Evolutionary conservation across 1,140 invertebrate species (phyloP).

Genomic region (Drosophila tropicalis): DNA sequence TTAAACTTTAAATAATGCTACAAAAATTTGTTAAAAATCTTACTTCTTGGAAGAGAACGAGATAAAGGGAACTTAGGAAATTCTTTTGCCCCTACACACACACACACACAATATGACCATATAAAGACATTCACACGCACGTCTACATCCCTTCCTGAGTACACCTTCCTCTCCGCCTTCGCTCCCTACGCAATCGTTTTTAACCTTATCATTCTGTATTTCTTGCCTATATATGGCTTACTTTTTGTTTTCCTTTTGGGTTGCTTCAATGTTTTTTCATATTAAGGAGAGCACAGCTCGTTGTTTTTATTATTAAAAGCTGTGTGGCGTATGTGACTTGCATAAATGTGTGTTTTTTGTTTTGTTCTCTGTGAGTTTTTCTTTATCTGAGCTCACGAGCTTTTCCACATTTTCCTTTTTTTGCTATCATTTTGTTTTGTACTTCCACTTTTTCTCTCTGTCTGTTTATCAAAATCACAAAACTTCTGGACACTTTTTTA

Average conservation of each 20-base stretch:
- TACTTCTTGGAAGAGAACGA: neutral
- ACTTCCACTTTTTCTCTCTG: slow-evolving; percentile 43
- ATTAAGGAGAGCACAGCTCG: slow-evolving; percentile 52
- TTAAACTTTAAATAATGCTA: too few relatives aligned
- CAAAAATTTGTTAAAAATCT: neutral
- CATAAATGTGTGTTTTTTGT: slow-evolving; percentile 50
- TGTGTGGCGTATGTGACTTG: slow-evolving; percentile 76
- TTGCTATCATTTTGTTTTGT: slow-evolving; percentile 50
- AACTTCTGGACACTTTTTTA: slow-evolving; percentile 76
- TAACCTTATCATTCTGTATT: neutral
- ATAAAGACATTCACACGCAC: slow-evolving; percentile 72
- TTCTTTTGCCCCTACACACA: slow-evolving; percentile 9
- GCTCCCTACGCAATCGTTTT: neutral
- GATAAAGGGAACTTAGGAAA: slow-evolving; percentile 9
- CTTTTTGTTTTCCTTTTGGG: slow-evolving; percentile 66
- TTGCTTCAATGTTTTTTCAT: slow-evolving; percentile 12
- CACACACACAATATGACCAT: slow-evolving; percentile 19
- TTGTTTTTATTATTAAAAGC: slow-evolving; percentile 82
- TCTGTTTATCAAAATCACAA: slow-evolving; percentile 74
- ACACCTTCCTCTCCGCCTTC: neutral
- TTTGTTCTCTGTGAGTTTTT: neutral
- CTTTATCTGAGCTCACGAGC: slow-evolving; percentile 1
- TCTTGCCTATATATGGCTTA: slow-evolving; percentile 27
- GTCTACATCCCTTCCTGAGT: slow-evolving; percentile 29
- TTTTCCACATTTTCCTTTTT: slow-evolving; percentile 2